A percentile compares a stretch with the other conserved stretches of the same genome.
Conservation (phyloP, 2,888 invertebrate species). For the Dryomyza anilis region DNA sequence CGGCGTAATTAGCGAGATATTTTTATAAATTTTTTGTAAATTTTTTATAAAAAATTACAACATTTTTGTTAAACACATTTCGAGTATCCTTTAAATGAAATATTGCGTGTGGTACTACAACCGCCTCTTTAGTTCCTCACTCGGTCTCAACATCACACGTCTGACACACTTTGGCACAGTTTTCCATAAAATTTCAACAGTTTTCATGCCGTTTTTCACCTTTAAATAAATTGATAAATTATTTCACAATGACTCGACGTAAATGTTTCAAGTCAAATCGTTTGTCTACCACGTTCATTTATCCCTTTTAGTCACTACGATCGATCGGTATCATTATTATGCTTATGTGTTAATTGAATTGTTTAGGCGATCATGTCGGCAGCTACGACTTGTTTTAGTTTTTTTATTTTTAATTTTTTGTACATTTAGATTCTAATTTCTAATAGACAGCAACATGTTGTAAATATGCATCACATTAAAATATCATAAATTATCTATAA, state of each 20-base stretch:
- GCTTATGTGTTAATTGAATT: neutral
- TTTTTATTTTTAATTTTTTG: too few species aligned
- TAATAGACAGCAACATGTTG: neutral
- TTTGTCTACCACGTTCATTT: too few species aligned
- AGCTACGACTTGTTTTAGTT: too few species aligned
- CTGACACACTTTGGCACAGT: neutral
- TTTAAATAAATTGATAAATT: slow-evolving; percentile 2
- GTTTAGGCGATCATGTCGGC: too few species aligned
- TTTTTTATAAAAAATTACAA: too few species aligned
- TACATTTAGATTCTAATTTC: neutral
- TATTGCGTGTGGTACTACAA: neutral
- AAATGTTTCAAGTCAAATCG: neutral
- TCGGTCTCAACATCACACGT: neutral
- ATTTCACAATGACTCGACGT: neutral
- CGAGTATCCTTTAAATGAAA: neutral
- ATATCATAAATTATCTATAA: neutral
- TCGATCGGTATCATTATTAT: too few species aligned
- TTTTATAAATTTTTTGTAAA: too few species aligned
- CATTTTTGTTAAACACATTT: neutral
- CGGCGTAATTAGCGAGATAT: slow-evolving; percentile 10
- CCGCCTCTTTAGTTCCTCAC: neutral
- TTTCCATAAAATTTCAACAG: neutral
- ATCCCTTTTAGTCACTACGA: too few species aligned
- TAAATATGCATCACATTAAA: neutral
- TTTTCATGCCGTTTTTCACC: neutral